Evolutionary conservation across 2,113 vertebrate species (phyloP).

Genomic region (Eretmochelys imbricata): DNA sequence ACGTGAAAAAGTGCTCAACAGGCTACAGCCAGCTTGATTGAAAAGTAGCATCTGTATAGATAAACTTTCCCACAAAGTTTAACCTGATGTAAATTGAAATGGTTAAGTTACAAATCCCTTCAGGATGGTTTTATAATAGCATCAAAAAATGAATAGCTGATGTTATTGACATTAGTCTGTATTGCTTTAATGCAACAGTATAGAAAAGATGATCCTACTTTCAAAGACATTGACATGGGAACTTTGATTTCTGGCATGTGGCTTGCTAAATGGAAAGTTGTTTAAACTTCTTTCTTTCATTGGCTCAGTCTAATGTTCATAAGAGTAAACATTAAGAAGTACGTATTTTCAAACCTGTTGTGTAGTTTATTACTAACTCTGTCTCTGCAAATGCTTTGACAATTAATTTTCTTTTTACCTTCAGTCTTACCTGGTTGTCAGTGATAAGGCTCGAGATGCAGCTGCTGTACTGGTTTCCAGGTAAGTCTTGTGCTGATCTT

Average conservation of each 20-base stretch:
- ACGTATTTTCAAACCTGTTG: not conserved
- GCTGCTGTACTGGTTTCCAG: conserved; percentile 94
- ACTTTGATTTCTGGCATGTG: rapidly evolving
- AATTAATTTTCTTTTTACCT: conserved; percentile 33
- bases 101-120: not conserved
- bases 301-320: not conserved
- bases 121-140: not conserved
- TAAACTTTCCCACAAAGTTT: not conserved
- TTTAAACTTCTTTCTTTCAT: not conserved
- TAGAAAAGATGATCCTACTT: not conserved
- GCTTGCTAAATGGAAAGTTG: not conserved
- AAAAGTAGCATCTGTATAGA: not conserved
- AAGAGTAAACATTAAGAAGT: not conserved
- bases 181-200: not conserved
- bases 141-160: not conserved
- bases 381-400: not conserved
- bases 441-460: conserved; percentile 89
- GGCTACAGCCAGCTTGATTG: not conserved
- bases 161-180: not conserved
- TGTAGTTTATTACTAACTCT: not conserved
- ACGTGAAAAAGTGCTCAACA: not conserved
- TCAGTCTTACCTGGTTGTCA: conserved; percentile 91
- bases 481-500: conserved; percentile 82
- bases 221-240: not conserved
- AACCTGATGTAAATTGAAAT: not conserved